Base-by-base conservation (phyloP, 1,140 invertebrate genomes). In the Penaeus japonicus region DNA sequence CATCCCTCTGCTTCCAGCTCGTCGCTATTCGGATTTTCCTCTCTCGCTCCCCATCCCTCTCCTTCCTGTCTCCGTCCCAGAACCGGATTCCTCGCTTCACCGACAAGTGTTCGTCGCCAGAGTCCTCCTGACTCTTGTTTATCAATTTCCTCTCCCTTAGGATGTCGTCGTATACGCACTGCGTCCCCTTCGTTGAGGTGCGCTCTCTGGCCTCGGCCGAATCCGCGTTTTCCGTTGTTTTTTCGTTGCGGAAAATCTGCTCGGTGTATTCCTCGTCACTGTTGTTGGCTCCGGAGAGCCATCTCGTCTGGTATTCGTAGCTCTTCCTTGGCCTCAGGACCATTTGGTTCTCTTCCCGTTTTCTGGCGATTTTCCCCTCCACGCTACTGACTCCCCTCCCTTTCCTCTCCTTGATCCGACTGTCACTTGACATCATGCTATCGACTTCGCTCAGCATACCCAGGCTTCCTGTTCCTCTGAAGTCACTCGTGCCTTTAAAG, bases 31-130 rank as follows among this genome's bases (percentile, higher is more conserved):
- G 27, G 10, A 83, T 47, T 59, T 88, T 88, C 35, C 39, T 32
- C 80, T 32, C 81, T 22, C 70, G 47, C 17, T 88, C 86, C 39
- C 65, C 70, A 12, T 88, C 86, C 70, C 62, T 88, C 20, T 57
- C 15, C 27, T 73, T 83, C 47, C 81, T 57, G 5, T 88, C 62
- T 0, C 39, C 86, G 20, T 88, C 86, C 86, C 86, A 88, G 27
- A 88, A 88, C 53, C 62, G 70, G 77, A 88, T 88, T 27, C 86
- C 86, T 53, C 86, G 20, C 70, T 88, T 83, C 24, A 88, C 86
- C 24, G 59, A 88, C 10, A 62, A 32, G 39, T 39, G 83, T 0
- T 87, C 75, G 18, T 78, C 75, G 22, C 70, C 82, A 24, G 15
- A 47, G 4, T 47, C 47, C 47, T 47, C 47, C 47, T 47, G 47